phyloP scores from a whole-genome alignment of 2,888 invertebrate species.

The Frankliniella intonsa region DNA sequence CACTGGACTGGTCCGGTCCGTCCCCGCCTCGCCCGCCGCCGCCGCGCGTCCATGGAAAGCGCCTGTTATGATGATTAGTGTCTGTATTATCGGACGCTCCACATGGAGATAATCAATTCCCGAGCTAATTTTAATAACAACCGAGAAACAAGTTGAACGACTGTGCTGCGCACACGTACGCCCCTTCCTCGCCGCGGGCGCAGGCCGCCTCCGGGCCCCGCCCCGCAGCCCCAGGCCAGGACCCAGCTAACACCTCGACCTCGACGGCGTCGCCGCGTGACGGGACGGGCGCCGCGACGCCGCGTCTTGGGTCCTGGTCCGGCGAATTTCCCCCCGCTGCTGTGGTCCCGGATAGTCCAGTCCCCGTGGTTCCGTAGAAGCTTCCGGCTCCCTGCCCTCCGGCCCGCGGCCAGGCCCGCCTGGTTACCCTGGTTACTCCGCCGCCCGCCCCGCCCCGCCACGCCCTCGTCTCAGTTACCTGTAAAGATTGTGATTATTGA shows the following conservation, averaged over 20 bases:
- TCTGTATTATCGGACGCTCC: conserved; percentile 24
- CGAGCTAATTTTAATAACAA: conserved; percentile 23
- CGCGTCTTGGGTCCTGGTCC: no score
- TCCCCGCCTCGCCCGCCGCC: background rate
- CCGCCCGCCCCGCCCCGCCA: background rate
- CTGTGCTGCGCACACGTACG: conserved; percentile 8
- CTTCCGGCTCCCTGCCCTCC: background rate
- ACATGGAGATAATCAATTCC: conserved; percentile 20
- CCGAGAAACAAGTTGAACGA: conserved; percentile 20
- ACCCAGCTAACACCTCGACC: no score
- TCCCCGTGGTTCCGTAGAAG: no score
- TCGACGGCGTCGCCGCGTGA: no score
- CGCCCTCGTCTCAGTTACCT: conserved; percentile 13
- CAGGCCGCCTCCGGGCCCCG: background rate
- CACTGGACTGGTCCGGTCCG: background rate
- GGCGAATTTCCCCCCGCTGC: no score
- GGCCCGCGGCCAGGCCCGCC: background rate
- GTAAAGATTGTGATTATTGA: conserved; percentile 24
- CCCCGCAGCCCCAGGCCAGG: no score
- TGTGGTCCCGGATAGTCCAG: no score
- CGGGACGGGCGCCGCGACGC: no score
- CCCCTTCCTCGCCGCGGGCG: no score
- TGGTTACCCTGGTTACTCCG: background rate
- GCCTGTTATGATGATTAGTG: conserved; percentile 8
- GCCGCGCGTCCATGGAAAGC: conserved; percentile 5